A percentile compares a stretch with the other conserved stretches of the same genome.
Conservation (phyloP, 2,888 invertebrate genomes). For the Aplocera efformata region DNA sequence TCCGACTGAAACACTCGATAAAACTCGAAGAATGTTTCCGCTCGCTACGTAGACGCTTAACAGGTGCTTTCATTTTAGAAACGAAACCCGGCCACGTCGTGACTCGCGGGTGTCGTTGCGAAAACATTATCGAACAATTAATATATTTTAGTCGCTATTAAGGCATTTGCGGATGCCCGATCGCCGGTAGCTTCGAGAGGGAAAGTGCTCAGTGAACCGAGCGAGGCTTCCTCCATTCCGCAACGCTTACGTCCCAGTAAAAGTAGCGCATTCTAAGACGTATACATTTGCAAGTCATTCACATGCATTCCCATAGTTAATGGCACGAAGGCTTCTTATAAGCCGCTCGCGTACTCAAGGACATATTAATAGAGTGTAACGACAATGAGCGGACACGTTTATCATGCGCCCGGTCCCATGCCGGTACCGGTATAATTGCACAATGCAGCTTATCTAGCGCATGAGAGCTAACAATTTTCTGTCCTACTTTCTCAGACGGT, state of each 20-base stretch:
- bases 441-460: conserved; percentile 71
- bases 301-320: conserved; percentile 36
- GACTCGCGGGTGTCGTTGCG: conserved; percentile 37
- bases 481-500: conserved; percentile 59
- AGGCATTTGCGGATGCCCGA: conserved; percentile 47
- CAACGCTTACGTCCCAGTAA: conserved; percentile 46
- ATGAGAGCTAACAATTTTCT: conserved; percentile 63
- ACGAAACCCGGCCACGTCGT: conserved; percentile 44
- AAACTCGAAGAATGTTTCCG: conserved; percentile 34
- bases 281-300: conserved; percentile 38
- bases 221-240: conserved; percentile 50
- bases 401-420: conserved; percentile 57
- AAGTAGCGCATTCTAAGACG: conserved; percentile 52
- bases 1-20: conserved; percentile 25
- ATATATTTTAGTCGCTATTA: conserved; percentile 50
- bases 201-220: conserved; percentile 69
- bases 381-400: conserved; percentile 62
- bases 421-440: conserved; percentile 50
- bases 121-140: conserved; percentile 44
- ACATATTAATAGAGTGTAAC: conserved; percentile 64
- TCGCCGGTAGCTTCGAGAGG: conserved; percentile 59
- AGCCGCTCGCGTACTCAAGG: conserved; percentile 59
- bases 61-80: conserved; percentile 60
- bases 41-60: conserved; percentile 34
- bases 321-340: conserved; percentile 36